phyloP scores from a whole-genome alignment of 2,113 vertebrate genomes.

The Cryptoleucopteryx plumbea region DNA sequence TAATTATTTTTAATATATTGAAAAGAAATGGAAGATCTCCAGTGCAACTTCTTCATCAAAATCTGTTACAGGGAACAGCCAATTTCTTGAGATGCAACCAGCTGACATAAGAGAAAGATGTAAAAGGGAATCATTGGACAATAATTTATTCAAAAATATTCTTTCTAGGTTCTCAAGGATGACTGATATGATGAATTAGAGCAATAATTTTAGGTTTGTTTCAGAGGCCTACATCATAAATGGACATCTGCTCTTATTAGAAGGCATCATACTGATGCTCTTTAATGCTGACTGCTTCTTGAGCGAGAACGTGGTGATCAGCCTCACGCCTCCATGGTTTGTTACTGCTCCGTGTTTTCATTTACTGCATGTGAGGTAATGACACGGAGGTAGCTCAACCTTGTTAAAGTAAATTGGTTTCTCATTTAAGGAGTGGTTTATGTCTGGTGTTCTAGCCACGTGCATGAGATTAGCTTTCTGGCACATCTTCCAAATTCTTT shows the following conservation, averaged over 20 bases:
- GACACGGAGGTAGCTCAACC: background rate
- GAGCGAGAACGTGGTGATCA: background rate
- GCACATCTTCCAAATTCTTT: background rate
- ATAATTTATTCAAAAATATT: background rate
- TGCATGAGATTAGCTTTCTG: background rate
- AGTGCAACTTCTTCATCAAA: background rate
- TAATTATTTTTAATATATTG: background rate
- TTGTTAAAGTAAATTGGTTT: background rate
- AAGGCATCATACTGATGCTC: background rate
- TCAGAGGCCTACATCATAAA: background rate
- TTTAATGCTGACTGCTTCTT: background rate
- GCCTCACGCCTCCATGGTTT: background rate
- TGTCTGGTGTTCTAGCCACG: background rate
- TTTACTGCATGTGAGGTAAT: background rate
- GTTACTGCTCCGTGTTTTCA: background rate
- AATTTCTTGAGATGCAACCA: background rate
- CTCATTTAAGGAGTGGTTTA: background rate
- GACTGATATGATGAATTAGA: background rate
- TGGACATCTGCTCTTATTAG: background rate
- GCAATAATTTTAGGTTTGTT: background rate
- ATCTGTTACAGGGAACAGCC: background rate
- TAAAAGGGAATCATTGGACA: background rate
- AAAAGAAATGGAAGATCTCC: background rate
- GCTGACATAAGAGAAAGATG: background rate
- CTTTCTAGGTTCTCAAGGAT: background rate